These are phyloP conservation scores for Helostoma temminkii DNA, from an alignment of 2,797 vertebrate species.

Conservation along the genomic window DNA sequence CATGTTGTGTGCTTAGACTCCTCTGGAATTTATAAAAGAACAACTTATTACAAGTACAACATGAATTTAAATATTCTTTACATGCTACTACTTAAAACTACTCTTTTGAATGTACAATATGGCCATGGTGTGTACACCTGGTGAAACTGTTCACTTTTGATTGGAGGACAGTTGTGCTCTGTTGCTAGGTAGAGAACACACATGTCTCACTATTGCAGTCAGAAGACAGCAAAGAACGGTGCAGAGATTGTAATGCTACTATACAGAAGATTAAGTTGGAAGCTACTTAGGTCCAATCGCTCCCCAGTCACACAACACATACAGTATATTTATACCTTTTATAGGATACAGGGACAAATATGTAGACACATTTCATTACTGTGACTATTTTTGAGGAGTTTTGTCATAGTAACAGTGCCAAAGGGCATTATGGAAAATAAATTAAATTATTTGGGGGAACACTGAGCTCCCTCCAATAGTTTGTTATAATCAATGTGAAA, in stretches of 20 bases:
- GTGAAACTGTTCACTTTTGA: conserved; percentile 44
- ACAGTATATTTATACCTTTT: neutral
- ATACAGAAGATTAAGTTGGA: conserved; percentile 4
- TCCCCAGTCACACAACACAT: neutral
- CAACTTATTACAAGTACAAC: neutral
- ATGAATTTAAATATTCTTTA: neutral
- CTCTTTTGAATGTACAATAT: neutral
- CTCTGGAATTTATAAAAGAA: neutral
- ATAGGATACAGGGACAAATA: neutral
- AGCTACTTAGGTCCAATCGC: conserved; percentile 20
- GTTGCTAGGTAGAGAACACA: conserved; percentile 72
- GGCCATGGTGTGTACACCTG: conserved; percentile 8
- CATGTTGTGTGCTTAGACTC: neutral
- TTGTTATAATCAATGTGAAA: conserved; percentile 3
- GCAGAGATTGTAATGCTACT: neutral
- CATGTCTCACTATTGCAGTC: conserved; percentile 33
- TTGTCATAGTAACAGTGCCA: neutral
- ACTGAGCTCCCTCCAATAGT: neutral
- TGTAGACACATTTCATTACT: conserved; percentile 1
- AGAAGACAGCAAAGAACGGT: neutral
- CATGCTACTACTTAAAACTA: neutral
- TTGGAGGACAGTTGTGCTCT: conserved; percentile 58
- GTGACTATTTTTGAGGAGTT: neutral
- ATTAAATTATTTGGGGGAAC: conserved; percentile 1
- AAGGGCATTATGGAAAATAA: conserved; percentile 7